phyloP scores from a whole-genome alignment of 2,888 invertebrate species.

The Gymnosoma rotundatum region DNA sequence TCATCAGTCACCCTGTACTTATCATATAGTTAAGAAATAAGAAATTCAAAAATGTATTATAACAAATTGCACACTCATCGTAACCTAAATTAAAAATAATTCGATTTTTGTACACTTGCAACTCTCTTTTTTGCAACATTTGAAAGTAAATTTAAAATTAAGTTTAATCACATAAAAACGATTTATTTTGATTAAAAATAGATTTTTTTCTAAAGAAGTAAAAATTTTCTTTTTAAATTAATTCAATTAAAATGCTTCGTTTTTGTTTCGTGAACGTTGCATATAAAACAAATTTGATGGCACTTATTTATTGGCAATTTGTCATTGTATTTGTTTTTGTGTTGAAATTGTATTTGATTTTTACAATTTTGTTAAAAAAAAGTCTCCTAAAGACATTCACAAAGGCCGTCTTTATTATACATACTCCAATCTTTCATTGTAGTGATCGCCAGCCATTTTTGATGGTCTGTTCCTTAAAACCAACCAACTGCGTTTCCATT shows the following conservation, averaged over 20 bases:
- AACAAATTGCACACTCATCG: background rate
- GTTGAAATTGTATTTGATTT: conserved; percentile 26
- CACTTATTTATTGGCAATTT: conserved; percentile 69
- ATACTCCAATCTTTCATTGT: background rate
- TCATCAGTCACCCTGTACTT: too few species aligned
- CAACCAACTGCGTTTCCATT: conserved; percentile 65
- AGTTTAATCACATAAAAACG: conserved; percentile 55
- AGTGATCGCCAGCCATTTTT: background rate
- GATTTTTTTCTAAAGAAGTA: background rate
- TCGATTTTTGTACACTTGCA: background rate
- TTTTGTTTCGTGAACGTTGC: conserved; percentile 10
- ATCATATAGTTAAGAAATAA: too few species aligned
- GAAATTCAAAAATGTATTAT: too few species aligned
- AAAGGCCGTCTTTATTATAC: background rate
- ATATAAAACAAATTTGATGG: conserved; percentile 54
- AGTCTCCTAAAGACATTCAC: conserved; percentile 2
- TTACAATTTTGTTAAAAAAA: conserved; percentile 42
- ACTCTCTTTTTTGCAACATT: conserved; percentile 1
- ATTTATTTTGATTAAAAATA: conserved; percentile 50
- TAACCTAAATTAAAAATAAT: conserved; percentile 17
- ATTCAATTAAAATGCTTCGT: conserved; percentile 65
- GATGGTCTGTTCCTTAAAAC: conserved; percentile 30
- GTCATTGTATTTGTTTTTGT: conserved; percentile 51
- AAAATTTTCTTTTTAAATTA: conserved; percentile 45
- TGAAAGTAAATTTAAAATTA: conserved; percentile 48